Conservation (phyloP, 2,888 invertebrate species). For the Timema cristinae region DNA sequence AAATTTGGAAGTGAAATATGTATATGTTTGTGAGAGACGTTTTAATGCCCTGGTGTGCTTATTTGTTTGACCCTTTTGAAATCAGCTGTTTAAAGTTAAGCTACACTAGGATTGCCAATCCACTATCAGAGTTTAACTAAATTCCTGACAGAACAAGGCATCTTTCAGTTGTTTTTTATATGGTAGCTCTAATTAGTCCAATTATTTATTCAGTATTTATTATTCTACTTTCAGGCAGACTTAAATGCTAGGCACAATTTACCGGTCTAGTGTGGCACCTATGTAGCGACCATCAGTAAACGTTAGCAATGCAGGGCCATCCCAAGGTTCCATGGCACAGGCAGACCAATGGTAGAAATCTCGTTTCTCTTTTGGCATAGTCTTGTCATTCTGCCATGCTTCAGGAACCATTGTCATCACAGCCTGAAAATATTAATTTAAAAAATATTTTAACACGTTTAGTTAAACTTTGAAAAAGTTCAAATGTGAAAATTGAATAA, state of each 20-base stretch:
- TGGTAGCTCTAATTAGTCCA: neutral
- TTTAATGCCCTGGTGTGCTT: too few relatives aligned
- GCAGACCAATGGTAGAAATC: constrained; percentile 98
- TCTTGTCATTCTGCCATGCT: constrained; percentile 94
- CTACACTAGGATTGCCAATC: too few relatives aligned
- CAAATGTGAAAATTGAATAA: too few relatives aligned
- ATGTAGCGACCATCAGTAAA: constrained; percentile 98
- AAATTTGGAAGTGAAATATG: too few relatives aligned
- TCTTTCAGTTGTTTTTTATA: neutral
- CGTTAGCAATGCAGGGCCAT: constrained; percentile 93
- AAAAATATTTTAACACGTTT: neutral
- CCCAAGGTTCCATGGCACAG: constrained; percentile 99
- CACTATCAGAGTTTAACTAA: too few relatives aligned
- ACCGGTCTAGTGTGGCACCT: constrained; percentile 65
- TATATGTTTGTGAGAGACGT: too few relatives aligned
- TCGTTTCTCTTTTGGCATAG: constrained; percentile 88
- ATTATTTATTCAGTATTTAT: neutral
- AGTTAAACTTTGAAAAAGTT: too few relatives aligned
- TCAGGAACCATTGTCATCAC: constrained; percentile 99
- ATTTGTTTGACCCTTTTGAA: too few relatives aligned
- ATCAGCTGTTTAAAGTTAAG: too few relatives aligned
- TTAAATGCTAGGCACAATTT: constrained; percentile 10
- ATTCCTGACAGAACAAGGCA: too few relatives aligned
- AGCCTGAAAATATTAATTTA: constrained; percentile 53
- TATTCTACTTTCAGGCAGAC: neutral